A percentile compares a stretch with the other conserved stretches of the same genome.
phyloP scores from a whole-genome alignment of 2,797 vertebrate genomes.

The Mus caroli region DNA sequence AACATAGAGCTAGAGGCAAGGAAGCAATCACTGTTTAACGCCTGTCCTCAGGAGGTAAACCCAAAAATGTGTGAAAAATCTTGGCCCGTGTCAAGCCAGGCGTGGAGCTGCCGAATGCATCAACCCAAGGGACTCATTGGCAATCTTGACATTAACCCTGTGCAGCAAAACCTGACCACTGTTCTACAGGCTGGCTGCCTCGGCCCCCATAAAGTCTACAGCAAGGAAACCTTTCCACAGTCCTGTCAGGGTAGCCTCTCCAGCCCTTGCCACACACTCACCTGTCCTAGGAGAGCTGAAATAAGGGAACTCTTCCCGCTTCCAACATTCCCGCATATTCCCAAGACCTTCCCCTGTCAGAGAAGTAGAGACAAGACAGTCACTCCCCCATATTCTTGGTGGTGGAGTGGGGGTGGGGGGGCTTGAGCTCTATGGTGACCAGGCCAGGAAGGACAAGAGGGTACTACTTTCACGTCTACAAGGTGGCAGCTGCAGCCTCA shows the following conservation, averaged over 20 bases:
- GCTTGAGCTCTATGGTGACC: neutral
- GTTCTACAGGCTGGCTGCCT: neutral
- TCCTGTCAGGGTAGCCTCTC: rapidly evolving
- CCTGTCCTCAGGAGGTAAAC: neutral
- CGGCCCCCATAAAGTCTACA: rapidly evolving
- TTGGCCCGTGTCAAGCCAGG: neutral
- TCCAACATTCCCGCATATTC: conserved; percentile 93
- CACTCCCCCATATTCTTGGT: neutral
- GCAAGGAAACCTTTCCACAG: neutral
- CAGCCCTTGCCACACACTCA: conserved; percentile 64
- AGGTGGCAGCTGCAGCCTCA: neutral
- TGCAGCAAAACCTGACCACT: neutral
- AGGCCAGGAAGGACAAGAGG: neutral
- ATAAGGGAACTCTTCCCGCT: conserved; percentile 94
- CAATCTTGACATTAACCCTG: neutral
- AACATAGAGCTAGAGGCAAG: neutral
- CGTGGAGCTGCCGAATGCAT: neutral
- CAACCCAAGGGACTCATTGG: neutral
- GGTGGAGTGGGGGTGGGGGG: too few species aligned
- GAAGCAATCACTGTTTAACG: neutral
- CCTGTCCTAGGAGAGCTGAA: conserved; percentile 93
- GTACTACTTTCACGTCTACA: neutral
- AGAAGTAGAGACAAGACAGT: conserved; percentile 2
- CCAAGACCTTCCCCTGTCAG: conserved; percentile 91
- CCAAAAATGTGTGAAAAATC: neutral